These are phyloP conservation scores for Diceros bicornis DNA, from an alignment of 2,797 vertebrate species.

Conservation along the genomic window DNA sequence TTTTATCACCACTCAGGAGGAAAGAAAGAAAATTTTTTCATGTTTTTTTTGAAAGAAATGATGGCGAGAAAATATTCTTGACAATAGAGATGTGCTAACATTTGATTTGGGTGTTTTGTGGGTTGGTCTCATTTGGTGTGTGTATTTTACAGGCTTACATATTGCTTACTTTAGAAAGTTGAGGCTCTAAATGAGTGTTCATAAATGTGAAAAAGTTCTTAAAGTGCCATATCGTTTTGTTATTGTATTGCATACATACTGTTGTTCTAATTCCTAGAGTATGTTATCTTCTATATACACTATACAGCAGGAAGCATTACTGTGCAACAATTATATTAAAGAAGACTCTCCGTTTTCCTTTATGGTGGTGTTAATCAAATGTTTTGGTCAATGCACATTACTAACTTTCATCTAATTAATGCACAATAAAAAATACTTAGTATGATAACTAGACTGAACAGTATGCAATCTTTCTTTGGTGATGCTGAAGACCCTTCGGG, in stretches of 20 bases:
- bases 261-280: slow-evolving; percentile 57
- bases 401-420: slow-evolving; percentile 69
- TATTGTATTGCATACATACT: slow-evolving; percentile 50
- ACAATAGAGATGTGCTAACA: slow-evolving; percentile 26
- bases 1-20: not conserved
- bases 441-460: slow-evolving; percentile 66
- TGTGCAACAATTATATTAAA: slow-evolving; percentile 69
- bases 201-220: slow-evolving; percentile 62
- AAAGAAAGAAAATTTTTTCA: not conserved
- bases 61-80: slow-evolving; percentile 1
- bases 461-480: slow-evolving; percentile 70
- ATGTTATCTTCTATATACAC: not conserved
- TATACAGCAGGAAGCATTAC: slow-evolving; percentile 38
- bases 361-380: slow-evolving; percentile 68
- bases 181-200: slow-evolving; percentile 20
- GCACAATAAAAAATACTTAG: slow-evolving; percentile 77
- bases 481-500: slow-evolving; percentile 50
- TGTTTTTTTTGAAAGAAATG: not conserved
- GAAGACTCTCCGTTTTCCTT: slow-evolving; percentile 62
- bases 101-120: slow-evolving; percentile 45
- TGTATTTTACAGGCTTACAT: slow-evolving; percentile 42
- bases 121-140: slow-evolving; percentile 27
- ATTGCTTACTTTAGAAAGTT: slow-evolving; percentile 50
- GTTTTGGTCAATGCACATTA: slow-evolving; percentile 62
- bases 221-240: slow-evolving; percentile 58